phyloP scores from a whole-genome alignment of 2,797 vertebrate genomes.

The Gallirallus australis region DNA sequence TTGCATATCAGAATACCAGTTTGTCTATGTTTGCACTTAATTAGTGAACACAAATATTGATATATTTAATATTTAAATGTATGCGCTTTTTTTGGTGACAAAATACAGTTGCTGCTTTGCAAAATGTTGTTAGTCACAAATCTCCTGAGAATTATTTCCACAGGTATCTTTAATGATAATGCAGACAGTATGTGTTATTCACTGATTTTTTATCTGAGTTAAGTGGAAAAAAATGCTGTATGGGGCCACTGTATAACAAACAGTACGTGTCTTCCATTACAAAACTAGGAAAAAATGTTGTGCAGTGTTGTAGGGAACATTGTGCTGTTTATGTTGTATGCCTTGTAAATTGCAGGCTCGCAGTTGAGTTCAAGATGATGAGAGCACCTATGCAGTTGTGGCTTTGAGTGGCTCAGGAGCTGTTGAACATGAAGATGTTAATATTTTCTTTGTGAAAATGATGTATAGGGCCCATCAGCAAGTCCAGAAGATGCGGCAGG shows the following conservation, averaged over 20 bases:
- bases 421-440: constrained; percentile 89
- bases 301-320: neutral
- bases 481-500: constrained; percentile 82
- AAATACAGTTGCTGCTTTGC: neutral
- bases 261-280: neutral
- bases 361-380: constrained; percentile 91
- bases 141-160: neutral
- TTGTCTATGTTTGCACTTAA: neutral
- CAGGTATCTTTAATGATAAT: neutral
- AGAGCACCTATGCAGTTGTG: constrained; percentile 91
- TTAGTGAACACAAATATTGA: neutral
- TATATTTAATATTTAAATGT: neutral
- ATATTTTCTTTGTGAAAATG: constrained; percentile 89
- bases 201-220: neutral
- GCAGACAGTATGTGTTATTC: neutral
- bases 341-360: constrained; percentile 81
- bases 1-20: neutral
- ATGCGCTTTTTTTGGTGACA: neutral
- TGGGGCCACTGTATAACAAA: neutral
- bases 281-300: neutral
- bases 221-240: neutral
- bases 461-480: constrained; percentile 91
- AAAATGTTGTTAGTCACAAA: neutral
- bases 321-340: neutral
- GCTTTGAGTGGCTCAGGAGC: constrained; percentile 86